Evolutionary conservation across 2,113 vertebrate genomes (phyloP), one percentile per base, ranked within the genome.

Genomic region (Phylloscopus trochilus): DNA sequence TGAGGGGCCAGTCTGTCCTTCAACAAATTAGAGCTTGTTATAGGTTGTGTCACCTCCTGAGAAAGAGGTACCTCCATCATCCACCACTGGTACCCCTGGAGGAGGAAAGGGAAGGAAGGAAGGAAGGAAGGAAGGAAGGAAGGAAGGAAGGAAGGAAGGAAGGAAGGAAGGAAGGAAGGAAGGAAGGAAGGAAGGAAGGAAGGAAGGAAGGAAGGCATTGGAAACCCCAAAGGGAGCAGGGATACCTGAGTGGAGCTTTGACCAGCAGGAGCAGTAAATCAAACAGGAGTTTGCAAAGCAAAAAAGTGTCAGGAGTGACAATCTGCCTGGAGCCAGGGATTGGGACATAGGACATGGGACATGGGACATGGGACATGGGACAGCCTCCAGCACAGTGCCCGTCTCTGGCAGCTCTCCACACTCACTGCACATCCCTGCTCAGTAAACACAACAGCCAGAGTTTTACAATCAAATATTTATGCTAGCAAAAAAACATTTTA

Each of bases 391-490:
- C 15, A 1, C 20, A 7, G 66, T 70, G 83, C 67, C 96, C 7
- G 22, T 13, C 33, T 58, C 28, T 26, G 46, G 73, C 90, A 89
- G 73, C 94, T 51, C 52, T 27, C 49, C 46, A 33, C 69, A 15
- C 81, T 79, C 86, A 43, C 96, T 87, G 87, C 22, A n/a, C 97
- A 96, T 97, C 94, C 81, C 91, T 76, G 78, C 92, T 91, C 19
- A 1, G 91, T 96, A 97, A 98, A 97, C 97, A 98, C 96, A 94
- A 96, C 96, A 97, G 95, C 95, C 96, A 95, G 96, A 94, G 93
- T 87, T 97, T 95, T 93, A 97, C 97, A 97, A 97, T 97, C 97
- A 98, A 98, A 98, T 98, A 98, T 98, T 98, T 98, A 98, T 76
- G 90, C 91, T 93, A 79, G 88, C 76, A 84, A 89, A 98, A 98